Base-by-base conservation (phyloP, 1,140 invertebrate species). In the Euura lappo region DNA sequence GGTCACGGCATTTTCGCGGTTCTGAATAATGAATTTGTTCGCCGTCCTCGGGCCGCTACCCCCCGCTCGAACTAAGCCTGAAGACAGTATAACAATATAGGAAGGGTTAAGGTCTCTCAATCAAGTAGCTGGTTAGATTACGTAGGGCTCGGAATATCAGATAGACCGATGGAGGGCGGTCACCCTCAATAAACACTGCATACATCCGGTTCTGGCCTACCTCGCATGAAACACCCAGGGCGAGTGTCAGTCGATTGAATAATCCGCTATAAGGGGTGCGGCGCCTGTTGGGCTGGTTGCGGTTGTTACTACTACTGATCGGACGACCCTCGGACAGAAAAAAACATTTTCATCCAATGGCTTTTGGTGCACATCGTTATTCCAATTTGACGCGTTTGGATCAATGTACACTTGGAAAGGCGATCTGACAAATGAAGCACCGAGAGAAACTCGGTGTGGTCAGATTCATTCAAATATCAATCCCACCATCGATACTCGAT, bases 131-230 rank as follows among this genome's bases (percentile, higher is more conserved):
- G 8, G 51, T 60, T 60, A 11, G 51, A 60, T n/a, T n/a, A 60
- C 10, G 5, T 8, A 60, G 51, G 51, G 51, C 51, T n/a, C 8
- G 51, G 13, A 60, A 60, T n/a, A 60, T 60, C 51, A 60, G 51
- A 60, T n/a, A 11, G 8, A n/a, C 51, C 51, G 51, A 5, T 11
- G 51, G 51, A n/a, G 3, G 51, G 51, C 51, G 51, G 51, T 44
- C 65, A 65, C 46, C 72, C 68, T 73, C 72, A 73, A 73, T 73
- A 68, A 73, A 70, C 68, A 73, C 43, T 65, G 72, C 68, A 69
- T 44, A 73, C 72, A 73, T 73, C 46, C 28, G 28, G 28, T 28
- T 28, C 28, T 28, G 28, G 13, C 4, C 51, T 60, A 6, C 3
- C 8, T 3, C 13, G 13, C 51, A 60, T 6, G 51, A n/a, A 60